Evolutionary conservation across 1,140 invertebrate genomes (phyloP).

Genomic region (Samia ricini): DNA sequence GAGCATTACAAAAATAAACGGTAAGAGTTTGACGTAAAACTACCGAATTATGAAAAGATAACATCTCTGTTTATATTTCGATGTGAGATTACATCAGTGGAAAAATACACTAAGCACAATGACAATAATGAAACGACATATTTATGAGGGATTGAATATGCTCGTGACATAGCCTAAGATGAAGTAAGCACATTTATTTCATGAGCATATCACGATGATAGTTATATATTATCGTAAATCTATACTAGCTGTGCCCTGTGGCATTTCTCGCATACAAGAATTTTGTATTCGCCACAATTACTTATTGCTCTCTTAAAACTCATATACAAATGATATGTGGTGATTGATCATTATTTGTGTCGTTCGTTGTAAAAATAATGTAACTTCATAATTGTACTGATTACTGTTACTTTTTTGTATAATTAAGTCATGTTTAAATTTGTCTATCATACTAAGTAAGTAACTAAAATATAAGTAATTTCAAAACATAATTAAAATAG

Average conservation of each 20-base stretch:
- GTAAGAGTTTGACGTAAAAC: not conserved
- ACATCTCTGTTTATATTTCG: not conserved
- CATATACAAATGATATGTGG: too few species aligned
- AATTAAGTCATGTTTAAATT: too few species aligned
- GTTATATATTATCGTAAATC: not conserved
- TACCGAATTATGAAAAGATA: not conserved
- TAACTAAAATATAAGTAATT: too few species aligned
- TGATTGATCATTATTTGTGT: too few species aligned
- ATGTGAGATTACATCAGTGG: not conserved
- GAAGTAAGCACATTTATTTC: not conserved
- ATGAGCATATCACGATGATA: not conserved
- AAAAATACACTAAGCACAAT: not conserved
- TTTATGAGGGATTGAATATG: not conserved
- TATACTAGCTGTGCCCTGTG: not conserved
- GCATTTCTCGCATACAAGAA: too few species aligned
- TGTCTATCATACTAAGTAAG: too few species aligned
- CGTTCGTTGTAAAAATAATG: too few species aligned
- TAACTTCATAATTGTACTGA: too few species aligned
- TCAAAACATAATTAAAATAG: too few species aligned
- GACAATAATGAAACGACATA: not conserved
- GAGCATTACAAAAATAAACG: not conserved
- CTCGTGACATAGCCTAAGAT: not conserved
- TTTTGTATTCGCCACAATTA: too few species aligned
- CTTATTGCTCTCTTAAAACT: too few species aligned
- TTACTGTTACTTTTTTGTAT: too few species aligned